These are phyloP conservation scores for Scomber scombrus DNA, from an alignment of 2,113 vertebrate species.

Conservation along the genomic window DNA sequence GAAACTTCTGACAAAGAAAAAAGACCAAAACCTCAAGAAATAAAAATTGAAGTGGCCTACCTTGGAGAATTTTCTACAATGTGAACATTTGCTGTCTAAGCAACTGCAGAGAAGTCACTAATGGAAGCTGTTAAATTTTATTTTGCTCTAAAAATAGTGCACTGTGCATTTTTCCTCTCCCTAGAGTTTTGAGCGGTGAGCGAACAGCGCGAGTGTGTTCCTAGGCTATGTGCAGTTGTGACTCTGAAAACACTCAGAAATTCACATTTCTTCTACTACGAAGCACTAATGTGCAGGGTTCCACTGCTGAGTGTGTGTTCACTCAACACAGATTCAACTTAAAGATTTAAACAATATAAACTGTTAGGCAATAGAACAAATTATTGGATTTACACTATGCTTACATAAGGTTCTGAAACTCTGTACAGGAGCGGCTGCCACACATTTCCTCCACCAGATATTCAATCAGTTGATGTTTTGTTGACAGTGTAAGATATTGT, in stretches of 20 bases:
- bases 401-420: constrained; percentile 8
- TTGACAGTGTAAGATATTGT: constrained; percentile 56
- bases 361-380: constrained; percentile 5
- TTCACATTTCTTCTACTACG: constrained; percentile 21
- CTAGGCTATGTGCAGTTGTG: constrained; percentile 28
- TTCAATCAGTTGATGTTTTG: constrained; percentile 53
- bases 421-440: not conserved
- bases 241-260: constrained; percentile 50
- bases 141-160: constrained; percentile 69
- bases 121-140: constrained; percentile 68
- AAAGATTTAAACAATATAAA: constrained; percentile 50
- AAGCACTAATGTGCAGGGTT: not conserved
- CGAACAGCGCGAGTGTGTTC: constrained; percentile 51
- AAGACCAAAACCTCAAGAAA: constrained; percentile 30
- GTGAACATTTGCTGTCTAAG: constrained; percentile 55
- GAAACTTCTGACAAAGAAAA: constrained; percentile 24
- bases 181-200: constrained; percentile 44
- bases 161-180: constrained; percentile 51
- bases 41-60: constrained; percentile 51
- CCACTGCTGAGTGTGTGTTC: constrained; percentile 24
- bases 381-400: constrained; percentile 24
- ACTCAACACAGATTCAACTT: constrained; percentile 39
- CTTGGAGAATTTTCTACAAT: constrained; percentile 41
- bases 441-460: constrained; percentile 36
- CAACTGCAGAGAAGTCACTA: constrained; percentile 62